These are phyloP conservation scores for Drosophila picticornis DNA, from an alignment of 2,888 invertebrate species.

Conservation along the genomic window DNA sequence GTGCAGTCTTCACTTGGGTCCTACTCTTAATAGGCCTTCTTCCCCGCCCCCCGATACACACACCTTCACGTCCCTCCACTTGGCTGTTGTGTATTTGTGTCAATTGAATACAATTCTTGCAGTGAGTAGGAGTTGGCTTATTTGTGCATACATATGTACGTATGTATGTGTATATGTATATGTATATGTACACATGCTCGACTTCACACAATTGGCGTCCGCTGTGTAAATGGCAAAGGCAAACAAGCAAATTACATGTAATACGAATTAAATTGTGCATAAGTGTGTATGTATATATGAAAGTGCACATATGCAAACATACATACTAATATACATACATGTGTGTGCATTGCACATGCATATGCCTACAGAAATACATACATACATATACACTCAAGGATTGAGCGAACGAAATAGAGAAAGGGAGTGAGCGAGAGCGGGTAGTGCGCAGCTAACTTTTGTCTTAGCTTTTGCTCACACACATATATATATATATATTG, in stretches of 20 bases:
- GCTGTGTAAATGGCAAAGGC: conserved; percentile 52
- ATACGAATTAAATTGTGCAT: conserved; percentile 62
- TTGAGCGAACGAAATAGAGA: conserved; percentile 1
- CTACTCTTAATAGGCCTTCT: conserved; percentile 20
- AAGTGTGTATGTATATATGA: conserved; percentile 16
- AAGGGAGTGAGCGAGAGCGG: conserved; percentile 13
- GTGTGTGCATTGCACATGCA: conserved; percentile 5
- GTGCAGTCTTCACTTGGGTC: conserved; percentile 17
- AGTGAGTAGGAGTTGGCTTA: conserved; percentile 32
- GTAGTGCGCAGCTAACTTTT: conserved; percentile 64
- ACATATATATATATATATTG: conserved; percentile 11
- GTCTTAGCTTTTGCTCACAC: conserved; percentile 42
- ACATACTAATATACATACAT: background rate
- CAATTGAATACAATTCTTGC: conserved; percentile 67
- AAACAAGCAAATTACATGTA: conserved; percentile 65
- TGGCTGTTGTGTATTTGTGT: conserved; percentile 54
- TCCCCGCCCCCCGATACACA: background rate
- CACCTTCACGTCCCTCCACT: background rate
- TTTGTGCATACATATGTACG: background rate
- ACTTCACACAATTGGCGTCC: conserved; percentile 54
- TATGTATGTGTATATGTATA: conserved; percentile 9
- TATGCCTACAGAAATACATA: background rate
- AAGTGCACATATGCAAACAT: background rate
- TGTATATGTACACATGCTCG: conserved; percentile 3
- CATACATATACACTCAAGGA: conserved; percentile 5